Percentiles rank a stretch among this genome's conserved stretches.
These are phyloP conservation scores for Caenorhabditis angaria DNA, from an alignment of 2,888 invertebrate genomes.

Conservation along the genomic window DNA sequence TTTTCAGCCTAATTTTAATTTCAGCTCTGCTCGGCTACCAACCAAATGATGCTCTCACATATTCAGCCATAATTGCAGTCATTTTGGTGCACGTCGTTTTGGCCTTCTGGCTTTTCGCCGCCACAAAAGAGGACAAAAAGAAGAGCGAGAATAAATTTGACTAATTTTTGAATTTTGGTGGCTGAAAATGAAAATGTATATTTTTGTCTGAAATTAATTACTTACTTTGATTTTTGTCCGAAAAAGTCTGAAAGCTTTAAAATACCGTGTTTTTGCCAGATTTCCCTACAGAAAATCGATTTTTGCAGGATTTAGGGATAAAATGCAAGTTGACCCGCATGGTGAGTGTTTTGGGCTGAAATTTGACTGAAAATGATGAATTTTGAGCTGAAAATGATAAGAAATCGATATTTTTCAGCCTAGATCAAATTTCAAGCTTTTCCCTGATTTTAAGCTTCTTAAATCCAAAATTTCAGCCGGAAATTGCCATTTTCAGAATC, in stretches of 20 bases:
- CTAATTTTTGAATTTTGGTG: no score
- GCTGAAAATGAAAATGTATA: no score
- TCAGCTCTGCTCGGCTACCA: conserved; percentile 62
- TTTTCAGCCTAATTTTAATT: conserved; percentile 17
- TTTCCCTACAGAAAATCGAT: no score
- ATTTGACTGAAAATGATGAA: background rate
- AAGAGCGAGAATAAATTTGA: conserved; percentile 49
- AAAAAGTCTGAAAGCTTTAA: no score
- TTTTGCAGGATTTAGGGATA: no score
- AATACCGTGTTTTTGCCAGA: no score
- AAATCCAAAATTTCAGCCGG: no score
- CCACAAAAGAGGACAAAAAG: conserved; percentile 51
- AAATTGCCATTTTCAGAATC: no score
- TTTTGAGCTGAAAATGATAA: background rate
- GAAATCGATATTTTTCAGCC: background rate
- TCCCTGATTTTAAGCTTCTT: no score
- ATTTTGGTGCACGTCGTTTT: conserved; percentile 69
- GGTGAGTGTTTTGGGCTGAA: conserved; percentile 20
- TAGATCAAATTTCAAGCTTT: no score
- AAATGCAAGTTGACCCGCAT: conserved; percentile 56
- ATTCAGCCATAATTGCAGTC: conserved; percentile 70
- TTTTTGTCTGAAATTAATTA: no score
- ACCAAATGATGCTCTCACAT: conserved; percentile 64
- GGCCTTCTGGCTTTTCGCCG: conserved; percentile 61
- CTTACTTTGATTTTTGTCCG: no score